phyloP scores from a whole-genome alignment of 2,888 invertebrate species.

The Tanytarsus gracilentus region DNA sequence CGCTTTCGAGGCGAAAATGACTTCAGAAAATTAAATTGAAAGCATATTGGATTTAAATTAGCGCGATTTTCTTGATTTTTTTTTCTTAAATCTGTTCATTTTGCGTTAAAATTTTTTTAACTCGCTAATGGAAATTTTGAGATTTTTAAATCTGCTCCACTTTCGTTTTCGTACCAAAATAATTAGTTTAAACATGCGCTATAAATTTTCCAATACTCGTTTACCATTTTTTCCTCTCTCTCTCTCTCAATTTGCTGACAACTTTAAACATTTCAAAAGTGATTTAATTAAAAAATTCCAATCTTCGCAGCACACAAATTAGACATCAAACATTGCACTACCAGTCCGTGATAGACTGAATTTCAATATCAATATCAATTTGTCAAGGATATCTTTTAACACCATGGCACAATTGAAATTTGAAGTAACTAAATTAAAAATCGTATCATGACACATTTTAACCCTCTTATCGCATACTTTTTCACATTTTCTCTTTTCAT shows the following conservation, averaged over 20 bases:
- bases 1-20: slow-evolving; percentile 6
- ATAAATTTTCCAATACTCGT: too few relatives aligned
- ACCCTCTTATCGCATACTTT: slow-evolving; percentile 26
- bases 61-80: too few relatives aligned
- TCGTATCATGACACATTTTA: slow-evolving; percentile 6
- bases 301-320: background rate
- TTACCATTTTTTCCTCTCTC: background rate
- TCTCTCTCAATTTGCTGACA: background rate
- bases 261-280: slow-evolving; percentile 1
- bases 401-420: background rate
- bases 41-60: slow-evolving; percentile 13
- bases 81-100: too few relatives aligned
- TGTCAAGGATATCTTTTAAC: slow-evolving; percentile 25
- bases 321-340: background rate
- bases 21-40: background rate
- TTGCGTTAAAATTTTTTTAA: too few relatives aligned
- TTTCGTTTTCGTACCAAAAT: too few relatives aligned
- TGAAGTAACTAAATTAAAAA: slow-evolving; percentile 26
- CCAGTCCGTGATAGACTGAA: too few relatives aligned
- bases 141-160: too few relatives aligned
- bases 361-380: slow-evolving; percentile 19
- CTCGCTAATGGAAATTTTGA: too few relatives aligned
- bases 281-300: slow-evolving; percentile 28
- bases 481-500: slow-evolving; percentile 1
- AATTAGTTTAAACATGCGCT: too few relatives aligned